Evolutionary conservation across 2,888 invertebrate genomes (phyloP), one percentile per base, ranked within the genome.

Genomic region (Homarus gammarus): DNA sequence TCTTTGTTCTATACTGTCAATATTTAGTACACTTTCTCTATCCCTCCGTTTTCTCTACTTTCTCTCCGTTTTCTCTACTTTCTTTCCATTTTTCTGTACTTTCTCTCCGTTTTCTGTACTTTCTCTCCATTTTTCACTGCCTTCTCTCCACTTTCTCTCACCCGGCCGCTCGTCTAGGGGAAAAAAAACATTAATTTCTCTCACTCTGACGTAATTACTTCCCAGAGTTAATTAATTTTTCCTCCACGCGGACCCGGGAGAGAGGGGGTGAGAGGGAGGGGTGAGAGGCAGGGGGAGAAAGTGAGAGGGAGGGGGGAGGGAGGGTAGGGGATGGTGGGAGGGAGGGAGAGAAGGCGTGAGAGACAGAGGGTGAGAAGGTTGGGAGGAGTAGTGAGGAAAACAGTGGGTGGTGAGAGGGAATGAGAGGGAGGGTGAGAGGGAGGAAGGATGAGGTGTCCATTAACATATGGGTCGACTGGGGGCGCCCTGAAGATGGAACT

Each of bases 341-440:
- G 49, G 44, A 51, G 6, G 31, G 27, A 78, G 10, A 51, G 56
- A 78, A 51, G 49, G 27, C 27, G 78, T 31, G 51, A 78, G 56
- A 51, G 56, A 51, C 12, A 78, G 78, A 78, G 51, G 56, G 38
- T 33, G 79, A 79, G 8, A 56, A 61, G 33, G 56, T 27, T 56
- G 27, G 79, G 56, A 12, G n/a, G 49, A 5, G 38, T 31, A 73
- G 15, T 10, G 73, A 15, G 6, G 22, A 8, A 22, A 8, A 15
- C 22, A 27, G 22, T 5, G 33, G 38, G 22, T 6, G 31, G 64
- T 6, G 36, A 36, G 72, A 36, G 72, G 18, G 36, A 72, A 38
- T 36, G 15, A 72, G 33, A 72, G 70, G 31, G 31, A 70, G 70
- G 31, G 70, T 27, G 70, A 70, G 70, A 70, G 0, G 31, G 70